These are phyloP conservation scores for Gavia stellata DNA, from an alignment of 2,113 vertebrate genomes.

Conservation along the genomic window DNA sequence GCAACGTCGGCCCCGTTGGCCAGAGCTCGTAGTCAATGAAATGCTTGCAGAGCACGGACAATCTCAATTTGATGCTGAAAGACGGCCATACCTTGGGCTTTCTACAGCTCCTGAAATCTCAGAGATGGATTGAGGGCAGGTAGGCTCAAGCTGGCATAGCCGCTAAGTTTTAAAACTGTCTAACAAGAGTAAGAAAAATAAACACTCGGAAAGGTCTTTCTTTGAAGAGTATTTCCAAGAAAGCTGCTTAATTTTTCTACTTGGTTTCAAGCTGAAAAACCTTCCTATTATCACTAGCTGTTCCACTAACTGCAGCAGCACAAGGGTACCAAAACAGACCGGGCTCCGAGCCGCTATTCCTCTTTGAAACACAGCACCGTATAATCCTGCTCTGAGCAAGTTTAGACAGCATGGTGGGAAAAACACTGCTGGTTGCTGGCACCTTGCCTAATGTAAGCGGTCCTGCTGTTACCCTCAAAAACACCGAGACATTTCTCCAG, in stretches of 20 bases:
- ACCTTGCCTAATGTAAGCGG: constrained; percentile 47
- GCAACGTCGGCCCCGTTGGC: accelerated
- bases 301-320: background rate
- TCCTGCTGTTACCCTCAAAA: constrained; percentile 56
- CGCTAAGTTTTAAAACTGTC: background rate
- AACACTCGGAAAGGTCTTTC: background rate
- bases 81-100: background rate
- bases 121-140: background rate
- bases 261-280: constrained; percentile 35
- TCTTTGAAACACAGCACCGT: constrained; percentile 37
- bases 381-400: constrained; percentile 44
- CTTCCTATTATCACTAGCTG: background rate
- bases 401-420: constrained; percentile 37
- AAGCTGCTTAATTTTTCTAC: background rate
- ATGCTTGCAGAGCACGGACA: accelerated
- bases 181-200: background rate
- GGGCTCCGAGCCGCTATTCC: constrained; percentile 11
- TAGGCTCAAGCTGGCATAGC: background rate
- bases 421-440: constrained; percentile 54
- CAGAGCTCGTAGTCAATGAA: background rate
- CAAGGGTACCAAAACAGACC: background rate
- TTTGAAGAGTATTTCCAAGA: background rate
- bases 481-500: background rate
- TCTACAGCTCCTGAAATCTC: background rate
- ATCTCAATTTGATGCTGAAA: background rate